Evolutionary conservation across 2,113 vertebrate species (phyloP), one percentile per base, ranked within the genome.

Genomic region (Gobio gobio): DNA sequence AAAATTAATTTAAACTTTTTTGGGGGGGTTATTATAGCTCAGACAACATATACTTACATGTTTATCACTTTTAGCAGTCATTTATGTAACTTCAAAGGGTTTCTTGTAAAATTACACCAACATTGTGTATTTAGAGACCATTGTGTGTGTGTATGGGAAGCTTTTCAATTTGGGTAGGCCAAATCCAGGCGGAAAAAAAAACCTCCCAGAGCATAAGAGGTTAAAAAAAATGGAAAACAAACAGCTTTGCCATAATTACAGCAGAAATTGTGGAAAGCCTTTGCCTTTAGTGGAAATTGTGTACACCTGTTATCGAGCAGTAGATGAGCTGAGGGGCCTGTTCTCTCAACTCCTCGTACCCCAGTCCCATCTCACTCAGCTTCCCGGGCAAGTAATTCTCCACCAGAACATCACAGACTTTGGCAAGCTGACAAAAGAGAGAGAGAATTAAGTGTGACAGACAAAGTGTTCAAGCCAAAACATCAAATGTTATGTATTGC

Each of bases 311-410:
- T 83, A 99, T 97, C 84, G 98, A 99, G 87, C 98, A 99, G 89
- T 98, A 99, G 80, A 99, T 81, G 83, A 98, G 91, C 0, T 91
- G 93, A 47, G 97, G 97, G 73, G 97, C 96, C 61, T 93, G 82
- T 89, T 90, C 85, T 14, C 91, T 92, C 72, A 99, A 90, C 49
- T 97, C 95, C 88, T 95, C 93, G 79, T 96, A 98, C 10, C 97
- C 97, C 33, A 99, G 91, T 43, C 96, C 95, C 95, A 99, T 89
- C 88, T 93, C 88, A 80, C 90, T 72, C 26, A 99, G 93, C 78
- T 98, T 99, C 3, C 97, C 97, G 45, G 98, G 97, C 5, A 99
- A 3, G 33, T 95, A 99, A 92, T 99, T 99, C 90, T 99, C 98
- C 85, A 99, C 92, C 88, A 99, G 91, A 78, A 99, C 95, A 92